Conservation (phyloP, 2,797 vertebrate species). For the Gallirallus australis region DNA sequence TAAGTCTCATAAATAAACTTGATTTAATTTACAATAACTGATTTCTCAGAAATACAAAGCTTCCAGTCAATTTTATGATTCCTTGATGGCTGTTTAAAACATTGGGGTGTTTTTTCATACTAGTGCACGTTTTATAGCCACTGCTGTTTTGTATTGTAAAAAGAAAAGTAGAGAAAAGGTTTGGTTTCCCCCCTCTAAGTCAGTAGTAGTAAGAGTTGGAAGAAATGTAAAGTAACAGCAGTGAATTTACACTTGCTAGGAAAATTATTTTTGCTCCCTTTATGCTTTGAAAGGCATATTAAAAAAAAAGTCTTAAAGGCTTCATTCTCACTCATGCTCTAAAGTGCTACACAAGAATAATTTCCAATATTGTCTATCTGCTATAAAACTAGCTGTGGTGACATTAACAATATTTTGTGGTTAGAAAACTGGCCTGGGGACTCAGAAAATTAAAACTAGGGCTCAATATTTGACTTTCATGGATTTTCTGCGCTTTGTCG, state of each 20-base stretch:
- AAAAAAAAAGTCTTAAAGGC: background rate
- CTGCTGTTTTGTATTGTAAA: background rate
- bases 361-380: constrained; percentile 7
- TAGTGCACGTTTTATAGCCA: background rate
- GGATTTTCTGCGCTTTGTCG: constrained; percentile 1
- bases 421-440: background rate
- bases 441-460: constrained; percentile 33
- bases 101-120: background rate
- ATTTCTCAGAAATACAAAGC: constrained; percentile 13
- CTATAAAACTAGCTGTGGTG: background rate
- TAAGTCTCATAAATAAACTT: constrained; percentile 55
- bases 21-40: constrained; percentile 29
- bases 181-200: background rate
- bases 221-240: constrained; percentile 3
- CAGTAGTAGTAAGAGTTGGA: background rate
- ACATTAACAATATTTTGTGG: constrained; percentile 12
- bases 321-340: background rate
- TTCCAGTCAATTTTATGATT: background rate
- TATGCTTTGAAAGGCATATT: constrained; percentile 21
- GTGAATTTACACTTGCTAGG: background rate
- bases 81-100: background rate
- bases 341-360: background rate
- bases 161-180: background rate
- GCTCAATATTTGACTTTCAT: background rate
- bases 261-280: constrained; percentile 8